Percentiles rank a stretch among this genome's conserved stretches.
phyloP scores from a whole-genome alignment of 2,797 vertebrate genomes.

The Poliocrania exsul region DNA sequence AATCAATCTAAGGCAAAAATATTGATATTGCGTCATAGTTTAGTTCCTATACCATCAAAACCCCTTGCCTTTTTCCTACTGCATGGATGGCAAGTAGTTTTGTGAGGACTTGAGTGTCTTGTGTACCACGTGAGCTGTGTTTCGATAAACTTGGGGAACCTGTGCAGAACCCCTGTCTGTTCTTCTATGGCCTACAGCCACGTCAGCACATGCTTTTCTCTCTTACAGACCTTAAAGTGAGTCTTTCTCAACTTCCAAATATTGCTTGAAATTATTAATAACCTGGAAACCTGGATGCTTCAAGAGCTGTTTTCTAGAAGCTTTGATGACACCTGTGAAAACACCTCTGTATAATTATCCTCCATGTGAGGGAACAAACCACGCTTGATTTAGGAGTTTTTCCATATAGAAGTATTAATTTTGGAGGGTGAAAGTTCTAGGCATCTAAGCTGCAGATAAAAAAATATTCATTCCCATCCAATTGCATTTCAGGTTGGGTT shows the following conservation, averaged over 20 bases:
- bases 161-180: background rate
- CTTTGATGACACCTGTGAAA: background rate
- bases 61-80: background rate
- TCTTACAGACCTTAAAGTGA: background rate
- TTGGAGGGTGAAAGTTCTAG: background rate
- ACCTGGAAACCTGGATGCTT: background rate
- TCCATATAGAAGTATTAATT: background rate
- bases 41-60: background rate
- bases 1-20: background rate
- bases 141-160: background rate
- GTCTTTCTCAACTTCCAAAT: background rate
- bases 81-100: rapidly evolving
- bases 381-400: background rate
- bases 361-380: background rate
- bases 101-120: background rate
- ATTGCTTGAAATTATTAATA: background rate
- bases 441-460: background rate
- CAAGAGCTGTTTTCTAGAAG: background rate
- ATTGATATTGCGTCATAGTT: background rate
- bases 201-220: background rate
- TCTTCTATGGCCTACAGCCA: background rate
- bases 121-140: background rate
- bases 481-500: background rate
- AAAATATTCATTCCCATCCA: background rate
- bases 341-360: background rate